Conservation (phyloP, 2,113 vertebrate genomes). For the Myotis lucifugus region DNA sequence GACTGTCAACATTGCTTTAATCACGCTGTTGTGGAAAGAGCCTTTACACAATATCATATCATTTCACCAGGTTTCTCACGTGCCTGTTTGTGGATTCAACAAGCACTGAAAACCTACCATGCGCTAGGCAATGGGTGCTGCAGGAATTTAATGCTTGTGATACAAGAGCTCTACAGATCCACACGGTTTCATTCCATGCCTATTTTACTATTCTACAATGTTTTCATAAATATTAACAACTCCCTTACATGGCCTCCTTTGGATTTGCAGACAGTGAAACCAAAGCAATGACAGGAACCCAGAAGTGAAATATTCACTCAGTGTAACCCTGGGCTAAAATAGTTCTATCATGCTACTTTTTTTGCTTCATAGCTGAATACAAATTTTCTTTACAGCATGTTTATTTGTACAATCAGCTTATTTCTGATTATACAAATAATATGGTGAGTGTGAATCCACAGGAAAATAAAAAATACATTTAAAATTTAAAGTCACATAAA, state of each 20-base stretch:
- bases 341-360: not conserved
- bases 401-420: not conserved
- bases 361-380: not conserved
- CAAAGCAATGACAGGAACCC: not conserved
- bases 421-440: not conserved
- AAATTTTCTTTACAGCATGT: not conserved
- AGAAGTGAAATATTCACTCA: not conserved
- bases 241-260: not conserved
- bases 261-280: not conserved
- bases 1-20: not conserved
- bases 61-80: not conserved
- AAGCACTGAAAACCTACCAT: not conserved
- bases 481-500: not conserved
- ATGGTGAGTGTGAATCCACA: not conserved
- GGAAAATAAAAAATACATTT: not conserved
- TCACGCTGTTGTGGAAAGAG: not conserved
- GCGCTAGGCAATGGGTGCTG: not conserved
- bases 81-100: not conserved
- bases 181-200: not conserved
- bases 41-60: not conserved
- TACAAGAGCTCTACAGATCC: not conserved
- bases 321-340: not conserved
- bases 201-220: not conserved
- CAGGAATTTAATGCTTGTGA: not conserved
- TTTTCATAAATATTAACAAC: not conserved